phyloP scores from a whole-genome alignment of 1,140 invertebrate species.

The Aphis craccivora region DNA sequence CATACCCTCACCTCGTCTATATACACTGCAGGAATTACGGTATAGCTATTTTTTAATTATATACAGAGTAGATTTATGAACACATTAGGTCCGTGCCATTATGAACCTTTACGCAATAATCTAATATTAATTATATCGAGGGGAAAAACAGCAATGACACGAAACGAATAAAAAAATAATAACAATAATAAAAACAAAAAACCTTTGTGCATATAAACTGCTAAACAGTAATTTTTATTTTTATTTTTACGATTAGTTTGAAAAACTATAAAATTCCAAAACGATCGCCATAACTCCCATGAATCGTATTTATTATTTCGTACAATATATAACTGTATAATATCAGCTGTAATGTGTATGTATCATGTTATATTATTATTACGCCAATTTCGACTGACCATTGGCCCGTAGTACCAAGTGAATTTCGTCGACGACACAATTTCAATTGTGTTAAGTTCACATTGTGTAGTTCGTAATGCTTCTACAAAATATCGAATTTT shows the following conservation, averaged over 20 bases:
- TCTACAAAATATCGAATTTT: not conserved
- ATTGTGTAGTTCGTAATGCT: not conserved
- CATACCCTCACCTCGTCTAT: not conserved
- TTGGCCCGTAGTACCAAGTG: not conserved
- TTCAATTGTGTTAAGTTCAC: not conserved
- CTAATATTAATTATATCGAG: slow-evolving; percentile 13
- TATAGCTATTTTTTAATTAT: slow-evolving; percentile 30
- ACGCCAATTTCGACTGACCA: not conserved
- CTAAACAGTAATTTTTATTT: not conserved
- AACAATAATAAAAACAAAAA: slow-evolving; percentile 10
- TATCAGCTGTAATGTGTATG: not conserved
- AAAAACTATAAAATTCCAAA: not conserved
- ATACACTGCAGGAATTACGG: not conserved
- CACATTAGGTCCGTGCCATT: not conserved
- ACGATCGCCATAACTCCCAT: not conserved
- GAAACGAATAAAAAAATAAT: not conserved
- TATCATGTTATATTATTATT: no score
- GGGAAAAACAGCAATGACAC: not conserved
- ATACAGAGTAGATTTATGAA: slow-evolving; percentile 20
- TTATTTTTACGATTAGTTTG: not conserved
- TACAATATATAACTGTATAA: not conserved
- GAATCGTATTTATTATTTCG: not conserved
- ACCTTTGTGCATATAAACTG: not conserved
- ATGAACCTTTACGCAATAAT: slow-evolving; percentile 13
- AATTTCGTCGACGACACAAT: not conserved